Evolutionary conservation across 53 echinoderm and acorn worm species (phyloP).

Genomic region (Holothuria scabra): DNA sequence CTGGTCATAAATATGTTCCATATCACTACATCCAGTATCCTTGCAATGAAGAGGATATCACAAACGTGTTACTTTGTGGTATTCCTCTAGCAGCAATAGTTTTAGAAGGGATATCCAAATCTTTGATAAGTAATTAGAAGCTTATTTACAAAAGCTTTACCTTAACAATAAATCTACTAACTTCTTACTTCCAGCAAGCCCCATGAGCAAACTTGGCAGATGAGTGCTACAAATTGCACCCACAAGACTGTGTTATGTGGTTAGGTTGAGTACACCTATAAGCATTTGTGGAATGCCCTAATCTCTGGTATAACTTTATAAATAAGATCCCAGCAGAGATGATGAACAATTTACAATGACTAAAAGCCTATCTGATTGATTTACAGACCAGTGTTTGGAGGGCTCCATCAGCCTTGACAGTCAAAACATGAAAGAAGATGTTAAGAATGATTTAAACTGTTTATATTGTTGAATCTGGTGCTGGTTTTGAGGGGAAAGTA

Average conservation of each 20-base stretch:
- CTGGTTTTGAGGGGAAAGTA: constrained; percentile 2
- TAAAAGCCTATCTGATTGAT: constrained; percentile 39
- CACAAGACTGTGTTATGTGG: constrained; percentile 13
- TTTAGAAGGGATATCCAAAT: no score
- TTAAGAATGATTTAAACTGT: constrained; percentile 35
- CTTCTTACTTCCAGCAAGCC: no score
- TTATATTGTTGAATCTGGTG: constrained; percentile 3
- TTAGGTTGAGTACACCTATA: constrained; percentile 6
- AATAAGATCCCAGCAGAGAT: background rate
- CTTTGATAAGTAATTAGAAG: no score
- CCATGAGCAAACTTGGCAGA: no score
- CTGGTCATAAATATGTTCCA: no score
- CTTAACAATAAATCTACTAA: no score
- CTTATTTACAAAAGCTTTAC: no score
- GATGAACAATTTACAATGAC: constrained; percentile 41
- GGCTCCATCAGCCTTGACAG: constrained; percentile 2
- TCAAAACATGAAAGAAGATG: constrained; percentile 26
- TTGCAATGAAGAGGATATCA: no score
- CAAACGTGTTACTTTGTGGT: no score
- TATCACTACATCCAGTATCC: no score
- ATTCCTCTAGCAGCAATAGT: no score
- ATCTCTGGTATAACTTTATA: background rate
- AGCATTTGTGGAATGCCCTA: constrained; percentile 21
- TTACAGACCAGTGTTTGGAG: constrained; percentile 26
- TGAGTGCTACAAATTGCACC: no score